Evolutionary conservation across 2,888 invertebrate genomes (phyloP).

Genomic region (Oscheius sp.): DNA sequence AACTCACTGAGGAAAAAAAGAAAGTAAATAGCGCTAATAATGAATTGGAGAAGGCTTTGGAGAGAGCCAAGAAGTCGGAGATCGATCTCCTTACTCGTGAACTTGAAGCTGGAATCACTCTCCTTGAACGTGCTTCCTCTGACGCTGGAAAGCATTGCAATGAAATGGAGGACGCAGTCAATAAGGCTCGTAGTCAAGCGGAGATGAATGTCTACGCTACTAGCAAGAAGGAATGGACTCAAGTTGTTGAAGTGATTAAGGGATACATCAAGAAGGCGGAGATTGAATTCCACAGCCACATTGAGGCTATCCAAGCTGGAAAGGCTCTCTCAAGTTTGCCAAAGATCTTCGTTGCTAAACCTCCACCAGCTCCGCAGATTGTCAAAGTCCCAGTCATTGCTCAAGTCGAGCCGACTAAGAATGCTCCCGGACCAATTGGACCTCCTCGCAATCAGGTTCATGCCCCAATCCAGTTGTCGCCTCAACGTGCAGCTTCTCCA

Average conservation of each 20-base stretch:
- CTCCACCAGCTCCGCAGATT: conserved; percentile 54
- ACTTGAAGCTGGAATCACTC: conserved; percentile 55
- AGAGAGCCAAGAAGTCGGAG: conserved; percentile 62
- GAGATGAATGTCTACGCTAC: conserved; percentile 21
- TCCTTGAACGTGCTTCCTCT: conserved; percentile 59
- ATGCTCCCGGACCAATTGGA: conserved; percentile 37
- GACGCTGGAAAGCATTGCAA: conserved; percentile 46
- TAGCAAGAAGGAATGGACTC: conserved; percentile 32
- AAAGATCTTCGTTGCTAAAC: conserved; percentile 56
- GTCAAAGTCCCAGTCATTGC: conserved; percentile 35
- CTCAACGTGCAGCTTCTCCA: conserved; percentile 16
- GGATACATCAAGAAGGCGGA: conserved; percentile 46
- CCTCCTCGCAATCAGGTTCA: background rate
- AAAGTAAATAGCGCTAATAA: conserved; percentile 31
- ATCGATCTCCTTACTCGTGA: conserved; percentile 54
- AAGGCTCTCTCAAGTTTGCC: conserved; percentile 58
- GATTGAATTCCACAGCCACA: conserved; percentile 50
- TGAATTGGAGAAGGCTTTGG: conserved; percentile 38
- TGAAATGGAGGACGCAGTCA: conserved; percentile 33
- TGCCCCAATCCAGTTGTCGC: conserved; percentile 19
- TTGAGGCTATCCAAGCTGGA: conserved; percentile 55
- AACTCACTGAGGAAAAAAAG: conserved; percentile 45
- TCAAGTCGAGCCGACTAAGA: conserved; percentile 34
- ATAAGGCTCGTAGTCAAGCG: background rate
- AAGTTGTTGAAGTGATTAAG: conserved; percentile 29